These are phyloP conservation scores for Eurypyga helias DNA, from an alignment of 2,113 vertebrate genomes.

Conservation along the genomic window DNA sequence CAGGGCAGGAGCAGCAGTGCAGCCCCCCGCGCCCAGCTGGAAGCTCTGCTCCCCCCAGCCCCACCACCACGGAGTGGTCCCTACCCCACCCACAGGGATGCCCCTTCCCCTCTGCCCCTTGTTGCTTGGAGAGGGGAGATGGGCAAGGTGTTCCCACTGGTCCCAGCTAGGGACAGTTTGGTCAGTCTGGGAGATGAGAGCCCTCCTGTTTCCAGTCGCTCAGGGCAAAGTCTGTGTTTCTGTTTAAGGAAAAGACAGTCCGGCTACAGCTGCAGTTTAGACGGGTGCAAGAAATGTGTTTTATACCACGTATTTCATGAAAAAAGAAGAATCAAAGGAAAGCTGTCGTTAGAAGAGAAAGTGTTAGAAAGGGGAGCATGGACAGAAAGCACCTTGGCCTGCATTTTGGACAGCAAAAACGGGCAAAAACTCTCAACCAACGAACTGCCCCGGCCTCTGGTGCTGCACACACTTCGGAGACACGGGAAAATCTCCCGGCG, in stretches of 20 bases:
- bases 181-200: background rate
- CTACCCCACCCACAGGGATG: fast-evolving
- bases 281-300: background rate
- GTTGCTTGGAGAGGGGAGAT: background rate
- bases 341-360: background rate
- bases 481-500: fast-evolving
- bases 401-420: background rate
- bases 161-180: background rate
- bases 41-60: background rate
- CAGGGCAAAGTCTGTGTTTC: background rate
- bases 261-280: background rate
- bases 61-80: background rate
- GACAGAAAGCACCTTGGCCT: background rate
- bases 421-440: background rate
- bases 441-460: background rate
- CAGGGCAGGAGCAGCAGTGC: fast-evolving
- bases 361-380: background rate
- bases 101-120: background rate
- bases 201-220: background rate
- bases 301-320: background rate
- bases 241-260: background rate
- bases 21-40: background rate
- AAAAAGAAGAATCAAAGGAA: background rate
- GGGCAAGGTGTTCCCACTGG: background rate
- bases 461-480: background rate